Evolutionary conservation across 2,797 vertebrate species (phyloP), one percentile per base, ranked within the genome.

Genomic region (Enteromius afrohamiltoni): DNA sequence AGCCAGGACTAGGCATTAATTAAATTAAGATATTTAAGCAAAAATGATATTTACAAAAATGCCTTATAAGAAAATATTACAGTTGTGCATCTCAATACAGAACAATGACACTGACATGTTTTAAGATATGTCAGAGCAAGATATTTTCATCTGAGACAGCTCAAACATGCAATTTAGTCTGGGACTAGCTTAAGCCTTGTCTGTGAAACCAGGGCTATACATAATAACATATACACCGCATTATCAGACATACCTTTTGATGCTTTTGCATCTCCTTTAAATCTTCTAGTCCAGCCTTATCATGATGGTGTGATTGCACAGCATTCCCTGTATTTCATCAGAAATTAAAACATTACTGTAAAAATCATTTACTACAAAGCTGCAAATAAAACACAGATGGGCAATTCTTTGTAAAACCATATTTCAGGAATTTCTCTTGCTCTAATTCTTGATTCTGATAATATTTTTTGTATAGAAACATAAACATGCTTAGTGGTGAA

Each of bases 231-330:
- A 13, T 6, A 79, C 8, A 53, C 4, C 13, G 34, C 17, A 34
- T 62, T 73, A 49, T 62, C 31, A 58, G 11, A 83, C 62, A 42
- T 34, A 83, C 81, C 81, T 29, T 75, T 47, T 42, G n/a, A 13
- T 55, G 62, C 1, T 68, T 53, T 31, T 67, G 47, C 55, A 34
- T 23, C 6, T 77, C 4, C 10, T 83, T 49, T 3, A 34, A 21
- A 51, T 64, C 17, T n/a, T 68, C 71, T 23, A 8, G 31, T 77
- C 62, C 62, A 31, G 62, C 23, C 64, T 58, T 23, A 77, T 16
- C 47, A 42, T 67, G 21, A 53, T 67, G 21, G 16, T 67, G 34
- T 29, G 71, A 40, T 8, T 31, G 45, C 21, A 82, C 62, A 34
- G 49, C 34, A n/a, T 55, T 58, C 23, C 62, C 73, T 77, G 23